Evolutionary conservation across 92 coral and sea anemone species (phyloP).

Genomic region (Bergia sp.): DNA sequence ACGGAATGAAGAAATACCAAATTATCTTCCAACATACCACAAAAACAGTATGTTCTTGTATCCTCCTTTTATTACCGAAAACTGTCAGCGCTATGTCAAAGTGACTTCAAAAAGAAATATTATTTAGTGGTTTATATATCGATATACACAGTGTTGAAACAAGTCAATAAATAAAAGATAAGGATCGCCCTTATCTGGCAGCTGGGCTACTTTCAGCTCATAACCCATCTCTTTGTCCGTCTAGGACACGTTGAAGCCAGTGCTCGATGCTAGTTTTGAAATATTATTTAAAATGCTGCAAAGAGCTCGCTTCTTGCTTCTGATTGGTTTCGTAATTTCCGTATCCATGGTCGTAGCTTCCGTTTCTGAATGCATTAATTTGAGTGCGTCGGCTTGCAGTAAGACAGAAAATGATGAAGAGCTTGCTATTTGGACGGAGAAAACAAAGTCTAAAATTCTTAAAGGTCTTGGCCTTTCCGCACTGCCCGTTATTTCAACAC

Average conservation of each 20-base stretch:
- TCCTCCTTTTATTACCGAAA: background rate
- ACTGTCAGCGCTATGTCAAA: background rate
- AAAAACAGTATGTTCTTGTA: background rate
- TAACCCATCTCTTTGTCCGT: conserved; percentile 7
- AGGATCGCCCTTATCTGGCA: conserved; percentile 1
- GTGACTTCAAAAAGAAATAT: background rate
- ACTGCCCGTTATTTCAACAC: conserved; percentile 1
- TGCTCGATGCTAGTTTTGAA: background rate
- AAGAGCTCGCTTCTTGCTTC: background rate
- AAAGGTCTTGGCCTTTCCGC: conserved; percentile 9
- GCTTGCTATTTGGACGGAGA: background rate
- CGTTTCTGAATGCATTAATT: background rate
- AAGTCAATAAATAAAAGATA: conserved; percentile 10
- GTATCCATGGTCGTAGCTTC: background rate
- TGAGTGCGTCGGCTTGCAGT: background rate
- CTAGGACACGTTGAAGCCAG: background rate
- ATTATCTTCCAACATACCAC: background rate
- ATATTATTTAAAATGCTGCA: background rate
- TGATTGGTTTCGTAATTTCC: background rate
- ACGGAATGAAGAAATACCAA: too few relatives aligned
- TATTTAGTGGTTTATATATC: background rate
- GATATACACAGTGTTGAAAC: conserved; percentile 15
- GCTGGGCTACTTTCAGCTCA: background rate
- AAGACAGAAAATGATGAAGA: background rate
- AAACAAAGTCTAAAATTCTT: background rate